Base-by-base conservation (phyloP, 2,797 vertebrate species). In the Anolis apletophallus region DNA sequence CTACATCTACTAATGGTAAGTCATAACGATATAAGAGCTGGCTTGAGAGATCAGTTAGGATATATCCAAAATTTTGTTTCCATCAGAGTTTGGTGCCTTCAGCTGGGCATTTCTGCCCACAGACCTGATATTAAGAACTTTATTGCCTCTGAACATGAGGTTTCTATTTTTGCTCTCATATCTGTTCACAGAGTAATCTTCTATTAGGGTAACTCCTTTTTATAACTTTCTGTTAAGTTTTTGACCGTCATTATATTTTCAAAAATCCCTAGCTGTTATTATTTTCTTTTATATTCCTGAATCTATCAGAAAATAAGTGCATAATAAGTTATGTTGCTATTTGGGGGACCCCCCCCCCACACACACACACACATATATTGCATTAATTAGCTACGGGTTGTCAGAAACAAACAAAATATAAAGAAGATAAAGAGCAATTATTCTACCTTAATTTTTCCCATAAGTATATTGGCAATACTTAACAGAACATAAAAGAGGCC, bases 1-100 rank as follows among this genome's bases (percentile, higher is more conserved):
- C 94, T 99, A 86, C 99, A 99, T 93, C 98, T 99, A 77, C 95
- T 97, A 16, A 91, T 99, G 98, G 99, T 99, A 96, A 92, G 95
- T 92, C 87, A 88, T 64, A 73, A 84, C 69, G 61, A 57, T 34
- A 55, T 50, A 76, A 59, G 40, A 80, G 36, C 64, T 80, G 26
- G 34, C 68, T 84, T 61, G 23, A 17, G 84, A 73, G 17, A 73
- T 78, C 64, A 71, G n/a, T 26, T 32, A 34, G 57, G 2, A 61
- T 32, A 72, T 84, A n/a, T 83, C 16, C 55, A 64, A n/a, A 72
- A 80, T 83, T 73, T 11, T 64, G 29, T 79, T 81, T 73, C 6
- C 9, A 78, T 0, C 6, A 21, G n/a, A 80, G 16, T 6, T 11
- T 86, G 57, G 36, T 74, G 32, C 16, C 46, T 80, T 23, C 1